Evolutionary conservation across 1,140 invertebrate species (phyloP), one percentile per base, ranked within the genome.

Genomic region (Cotesia glomerata): DNA sequence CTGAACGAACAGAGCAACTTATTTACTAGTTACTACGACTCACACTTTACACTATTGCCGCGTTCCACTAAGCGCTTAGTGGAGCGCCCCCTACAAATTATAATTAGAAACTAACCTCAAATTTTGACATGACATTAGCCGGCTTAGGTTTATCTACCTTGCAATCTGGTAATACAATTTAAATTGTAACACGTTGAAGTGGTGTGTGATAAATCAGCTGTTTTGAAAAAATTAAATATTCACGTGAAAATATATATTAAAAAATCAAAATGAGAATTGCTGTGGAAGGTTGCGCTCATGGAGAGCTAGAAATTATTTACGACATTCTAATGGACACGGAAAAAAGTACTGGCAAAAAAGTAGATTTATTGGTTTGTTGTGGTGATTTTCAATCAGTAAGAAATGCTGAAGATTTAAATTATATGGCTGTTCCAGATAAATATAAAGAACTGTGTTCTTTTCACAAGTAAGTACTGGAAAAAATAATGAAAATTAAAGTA

Each of bases 231-330:
- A 62, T 32, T 32, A 26, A 51, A 16, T 35, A n/a, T n/a, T n/a
- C n/a, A n/a, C n/a, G n/a, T n/a, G n/a, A n/a, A n/a, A n/a, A n/a
- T n/a, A n/a, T n/a, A n/a, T n/a, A n/a, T n/a, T n/a, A n/a, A n/a
- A n/a, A n/a, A 39, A 71, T 14, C 66, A 81, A 75, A 79, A 99
- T 99, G 97, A 95, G 94, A 86, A 94, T 99, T 62, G 98, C 97
- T 5, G 89, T 99, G 0, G 97, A 98, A 90, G 98, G 98, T 66
- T 99, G 98, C 90, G 94, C 96, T 78, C 98, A 99, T 88, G 98
- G 98, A 3, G 96, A 98, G 84, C 87, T 99, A 70, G 97, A 99
- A 78, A 94, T 92, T 80, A 98, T 99, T 76, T 99, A 99, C 81
- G 92, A 95, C 71, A 92, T 93, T 8, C 90, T 98, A 61, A 86